Conservation (phyloP, 1,140 invertebrate species). For the Plutomurus gul region DNA sequence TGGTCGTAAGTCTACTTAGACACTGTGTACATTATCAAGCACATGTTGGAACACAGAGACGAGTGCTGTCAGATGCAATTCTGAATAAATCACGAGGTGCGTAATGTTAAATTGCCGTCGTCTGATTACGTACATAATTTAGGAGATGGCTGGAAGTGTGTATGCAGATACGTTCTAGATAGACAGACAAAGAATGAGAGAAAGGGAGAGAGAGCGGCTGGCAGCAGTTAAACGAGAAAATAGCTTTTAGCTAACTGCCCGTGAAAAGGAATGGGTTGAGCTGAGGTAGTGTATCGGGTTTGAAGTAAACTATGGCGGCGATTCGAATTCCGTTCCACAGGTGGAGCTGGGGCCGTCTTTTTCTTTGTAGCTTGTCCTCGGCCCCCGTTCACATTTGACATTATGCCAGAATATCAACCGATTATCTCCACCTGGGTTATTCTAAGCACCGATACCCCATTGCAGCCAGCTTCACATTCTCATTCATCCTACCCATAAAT, state of each 20-base stretch:
- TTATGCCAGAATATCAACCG: slow-evolving; percentile 1
- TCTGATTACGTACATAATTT: too few species aligned
- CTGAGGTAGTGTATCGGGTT: slow-evolving; percentile 16
- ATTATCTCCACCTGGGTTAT: slow-evolving; percentile 26
- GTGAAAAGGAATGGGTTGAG: neutral
- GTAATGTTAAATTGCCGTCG: too few species aligned
- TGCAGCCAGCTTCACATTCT: slow-evolving; percentile 17
- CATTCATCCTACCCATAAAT: neutral
- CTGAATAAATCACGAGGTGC: too few species aligned
- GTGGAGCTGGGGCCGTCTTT: neutral
- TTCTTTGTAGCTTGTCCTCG: neutral
- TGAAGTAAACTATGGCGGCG: neutral
- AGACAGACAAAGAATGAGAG: too few species aligned
- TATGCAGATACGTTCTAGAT: too few species aligned
- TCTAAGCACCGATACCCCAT: slow-evolving; percentile 10
- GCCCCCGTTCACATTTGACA: neutral
- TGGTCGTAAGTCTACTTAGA: too few species aligned
- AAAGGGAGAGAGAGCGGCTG: too few species aligned
- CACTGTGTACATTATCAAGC: too few species aligned
- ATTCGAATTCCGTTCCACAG: neutral
- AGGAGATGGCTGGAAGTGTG: too few species aligned
- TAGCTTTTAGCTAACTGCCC: neutral
- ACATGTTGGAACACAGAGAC: too few species aligned
- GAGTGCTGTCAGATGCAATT: too few species aligned
- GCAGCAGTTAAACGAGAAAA: too few species aligned